Conservation (phyloP, 2,797 vertebrate genomes). For the Sciurus carolinensis region DNA sequence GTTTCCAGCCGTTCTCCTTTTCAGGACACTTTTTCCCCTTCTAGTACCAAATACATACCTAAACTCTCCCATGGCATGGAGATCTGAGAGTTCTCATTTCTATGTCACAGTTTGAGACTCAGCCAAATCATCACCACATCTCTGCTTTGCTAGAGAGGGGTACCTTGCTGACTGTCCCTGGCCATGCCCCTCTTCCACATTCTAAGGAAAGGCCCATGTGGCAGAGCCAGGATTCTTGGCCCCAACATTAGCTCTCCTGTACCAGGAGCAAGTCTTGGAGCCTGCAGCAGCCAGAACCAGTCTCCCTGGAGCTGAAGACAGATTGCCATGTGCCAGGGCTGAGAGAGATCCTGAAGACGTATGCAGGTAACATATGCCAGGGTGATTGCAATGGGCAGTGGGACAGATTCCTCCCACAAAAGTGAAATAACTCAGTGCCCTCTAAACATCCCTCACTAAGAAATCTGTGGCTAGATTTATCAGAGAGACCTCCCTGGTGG, state of each 20-base stretch:
- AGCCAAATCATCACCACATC: background rate
- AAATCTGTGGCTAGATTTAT: background rate
- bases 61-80: background rate
- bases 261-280: slow-evolving; percentile 76
- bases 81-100: background rate
- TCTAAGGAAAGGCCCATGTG: background rate
- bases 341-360: slow-evolving; percentile 64
- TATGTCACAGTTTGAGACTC: background rate
- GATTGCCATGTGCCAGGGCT: slow-evolving; percentile 71
- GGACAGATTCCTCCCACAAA: background rate
- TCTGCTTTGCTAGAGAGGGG: background rate
- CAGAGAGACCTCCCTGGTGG: background rate
- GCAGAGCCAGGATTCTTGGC: background rate
- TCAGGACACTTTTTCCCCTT: background rate
- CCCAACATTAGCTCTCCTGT: background rate
- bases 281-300: slow-evolving; percentile 63
- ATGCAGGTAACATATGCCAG: slow-evolving; percentile 60
- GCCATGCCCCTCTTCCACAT: background rate
- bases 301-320: slow-evolving; percentile 73
- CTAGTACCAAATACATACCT: fast-evolving
- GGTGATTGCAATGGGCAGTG: background rate
- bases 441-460: background rate
- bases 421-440: background rate
- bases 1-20: background rate
- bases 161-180: background rate